Base-by-base conservation (phyloP, 1,140 invertebrate species). In the Cotesia glomerata region DNA sequence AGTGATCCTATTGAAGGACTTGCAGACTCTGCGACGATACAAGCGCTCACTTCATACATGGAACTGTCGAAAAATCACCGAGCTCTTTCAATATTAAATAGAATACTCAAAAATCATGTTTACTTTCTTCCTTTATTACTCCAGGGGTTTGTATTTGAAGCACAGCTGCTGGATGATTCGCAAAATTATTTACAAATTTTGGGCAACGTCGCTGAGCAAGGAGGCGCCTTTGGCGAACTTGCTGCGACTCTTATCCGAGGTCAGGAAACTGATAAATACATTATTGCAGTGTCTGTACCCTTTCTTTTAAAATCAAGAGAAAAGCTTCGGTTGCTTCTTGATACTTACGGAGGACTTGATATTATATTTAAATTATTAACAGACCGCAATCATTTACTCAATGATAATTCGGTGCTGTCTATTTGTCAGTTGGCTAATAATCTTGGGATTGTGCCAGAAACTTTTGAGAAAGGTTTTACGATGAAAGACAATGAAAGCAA, bases 71-170 rank as follows among this genome's bases (percentile, higher is more conserved):
- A 85, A 71, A 80, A 81, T 64, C 26, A 18, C 9, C 76, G 74
- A 70, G 83, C 80, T 9, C 75, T 75, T 3, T 66, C 70, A 34
- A 85, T 87, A 71, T 77, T 87, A 18, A 74, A 49, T 35, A 78
- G 77, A 56, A 86, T 87, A 7, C 66, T 78, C 16, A 77, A 78
- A 84, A 86, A 86, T 35, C 67, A 67, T 32, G 74, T 73, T 0
- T 85, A 86, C 62, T 74, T 87, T n/a, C 69, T 83, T 2, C 76
- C 84, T 1, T 26, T 87, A 3, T 36, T 87, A 32, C 86, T 82
- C 11, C 84, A 85, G 69, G 85, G 85, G 0, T 84, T 86, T 26
- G 77, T 83, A 1, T 85, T 87, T 4, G 82, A 85, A n/a, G 78
- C 76, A 0, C 82, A 85, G 59, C 80, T 75, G 13, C 65, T 87